These are phyloP conservation scores for Arctocebus calabarensis DNA, from an alignment of 2,797 vertebrate genomes.

Conservation along the genomic window DNA sequence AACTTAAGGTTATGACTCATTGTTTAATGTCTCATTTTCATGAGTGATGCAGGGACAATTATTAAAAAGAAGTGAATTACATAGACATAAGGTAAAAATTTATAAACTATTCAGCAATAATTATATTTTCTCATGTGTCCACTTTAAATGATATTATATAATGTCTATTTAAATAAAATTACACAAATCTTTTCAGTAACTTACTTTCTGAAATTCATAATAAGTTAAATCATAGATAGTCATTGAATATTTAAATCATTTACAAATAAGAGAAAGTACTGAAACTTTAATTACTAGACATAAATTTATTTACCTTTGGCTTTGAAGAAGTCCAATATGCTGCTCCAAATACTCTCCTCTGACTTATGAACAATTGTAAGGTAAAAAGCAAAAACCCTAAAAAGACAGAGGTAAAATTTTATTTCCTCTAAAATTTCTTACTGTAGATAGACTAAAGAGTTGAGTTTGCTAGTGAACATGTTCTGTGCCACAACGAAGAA, in stretches of 20 bases:
- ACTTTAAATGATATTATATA: neutral
- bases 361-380: neutral
- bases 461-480: neutral
- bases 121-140: neutral
- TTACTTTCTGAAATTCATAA: neutral
- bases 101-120: neutral
- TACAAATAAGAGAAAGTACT: neutral
- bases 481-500: neutral
- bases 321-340: neutral
- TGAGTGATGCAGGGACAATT: neutral
- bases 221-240: neutral
- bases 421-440: neutral
- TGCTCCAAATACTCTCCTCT: neutral
- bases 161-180: neutral
- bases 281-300: neutral
- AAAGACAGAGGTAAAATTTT: neutral
- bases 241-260: neutral
- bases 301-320: neutral
- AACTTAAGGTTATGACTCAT: neutral
- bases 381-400: neutral
- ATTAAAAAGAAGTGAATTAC: neutral
- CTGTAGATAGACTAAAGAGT: neutral
- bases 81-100: neutral
- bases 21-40: neutral
- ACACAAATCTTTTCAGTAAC: neutral